phyloP scores from a whole-genome alignment of 2,113 vertebrate species.

The Cricetomys ansorgei region DNA sequence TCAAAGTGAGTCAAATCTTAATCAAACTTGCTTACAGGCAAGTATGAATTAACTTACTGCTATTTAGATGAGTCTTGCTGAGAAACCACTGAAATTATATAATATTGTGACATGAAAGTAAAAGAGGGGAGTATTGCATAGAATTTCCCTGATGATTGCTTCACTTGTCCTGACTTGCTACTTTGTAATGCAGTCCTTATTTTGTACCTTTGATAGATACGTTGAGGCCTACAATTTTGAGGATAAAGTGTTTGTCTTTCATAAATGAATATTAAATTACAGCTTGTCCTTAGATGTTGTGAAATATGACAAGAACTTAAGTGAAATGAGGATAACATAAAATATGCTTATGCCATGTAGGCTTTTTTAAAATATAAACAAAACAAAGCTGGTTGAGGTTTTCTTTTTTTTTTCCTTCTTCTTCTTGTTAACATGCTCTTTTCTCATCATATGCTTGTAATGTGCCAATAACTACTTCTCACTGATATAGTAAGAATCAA shows the following conservation, averaged over 20 bases:
- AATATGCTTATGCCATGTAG: background rate
- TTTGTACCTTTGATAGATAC: background rate
- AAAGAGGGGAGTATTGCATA: background rate
- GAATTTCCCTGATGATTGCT: background rate
- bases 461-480: background rate
- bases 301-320: background rate
- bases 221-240: background rate
- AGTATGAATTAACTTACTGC: background rate
- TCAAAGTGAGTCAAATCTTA: conserved; percentile 46
- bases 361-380: background rate
- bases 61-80: background rate
- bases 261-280: background rate
- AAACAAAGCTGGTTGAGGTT: background rate
- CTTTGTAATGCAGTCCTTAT: background rate
- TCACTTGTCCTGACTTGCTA: background rate
- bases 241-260: background rate
- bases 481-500: background rate
- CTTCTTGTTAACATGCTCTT: background rate
- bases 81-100: background rate
- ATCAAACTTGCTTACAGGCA: conserved; percentile 1
- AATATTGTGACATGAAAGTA: background rate
- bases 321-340: background rate
- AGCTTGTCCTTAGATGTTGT: background rate
- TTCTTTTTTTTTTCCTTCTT: background rate
- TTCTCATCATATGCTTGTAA: fast-evolving